phyloP scores from a whole-genome alignment of 2,888 invertebrate genomes.

The Syrphus vitripennis region DNA sequence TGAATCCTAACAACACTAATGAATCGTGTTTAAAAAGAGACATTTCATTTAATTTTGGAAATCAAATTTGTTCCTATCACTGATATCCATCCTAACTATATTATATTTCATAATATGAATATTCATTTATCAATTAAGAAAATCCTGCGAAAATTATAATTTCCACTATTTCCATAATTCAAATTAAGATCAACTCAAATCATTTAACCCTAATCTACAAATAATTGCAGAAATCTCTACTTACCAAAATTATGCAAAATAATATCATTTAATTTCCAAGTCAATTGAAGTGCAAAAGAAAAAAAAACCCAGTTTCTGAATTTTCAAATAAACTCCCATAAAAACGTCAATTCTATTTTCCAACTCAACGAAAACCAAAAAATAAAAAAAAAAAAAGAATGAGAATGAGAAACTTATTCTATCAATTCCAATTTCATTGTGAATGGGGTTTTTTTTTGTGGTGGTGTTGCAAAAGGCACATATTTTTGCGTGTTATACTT shows the following conservation, averaged over 20 bases:
- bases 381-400: too few relatives aligned
- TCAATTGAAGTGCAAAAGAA: conserved; percentile 9
- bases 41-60: too few relatives aligned
- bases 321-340: conserved; percentile 54
- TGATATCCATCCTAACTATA: too few relatives aligned
- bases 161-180: background rate
- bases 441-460: conserved; percentile 9
- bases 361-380: conserved; percentile 19
- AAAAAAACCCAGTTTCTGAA: conserved; percentile 1
- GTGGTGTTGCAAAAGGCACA: conserved; percentile 2
- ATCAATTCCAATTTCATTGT: conserved; percentile 41
- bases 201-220: background rate
- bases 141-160: too few relatives aligned
- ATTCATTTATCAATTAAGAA: too few relatives aligned
- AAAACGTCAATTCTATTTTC: conserved; percentile 39
- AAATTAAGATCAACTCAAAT: background rate
- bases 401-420: conserved; percentile 41
- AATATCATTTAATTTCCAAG: conserved; percentile 14
- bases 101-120: too few relatives aligned
- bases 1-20: too few relatives aligned
- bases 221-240: background rate
- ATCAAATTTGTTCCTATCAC: too few relatives aligned
- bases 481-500: conserved; percentile 18
- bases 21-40: too few relatives aligned
- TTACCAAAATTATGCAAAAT: background rate